These are phyloP conservation scores for Sturnira hondurensis DNA, from an alignment of 2,113 vertebrate species.

Conservation along the genomic window DNA sequence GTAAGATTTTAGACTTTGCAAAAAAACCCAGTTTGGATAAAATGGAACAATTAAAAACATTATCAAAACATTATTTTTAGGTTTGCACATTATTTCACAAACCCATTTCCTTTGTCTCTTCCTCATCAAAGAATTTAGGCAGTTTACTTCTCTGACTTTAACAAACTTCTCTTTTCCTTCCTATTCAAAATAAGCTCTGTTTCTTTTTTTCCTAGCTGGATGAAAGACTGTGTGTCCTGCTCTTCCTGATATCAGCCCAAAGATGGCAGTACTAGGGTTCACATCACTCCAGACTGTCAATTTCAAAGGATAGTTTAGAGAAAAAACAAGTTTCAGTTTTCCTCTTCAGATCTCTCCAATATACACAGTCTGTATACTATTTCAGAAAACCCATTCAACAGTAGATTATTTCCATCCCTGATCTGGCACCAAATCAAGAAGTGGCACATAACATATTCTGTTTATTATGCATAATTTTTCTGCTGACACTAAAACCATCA, in stretches of 20 bases:
- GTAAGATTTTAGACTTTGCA: neutral
- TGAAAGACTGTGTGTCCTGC: neutral
- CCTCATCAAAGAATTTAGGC: slow-evolving; percentile 18
- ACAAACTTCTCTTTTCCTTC: neutral
- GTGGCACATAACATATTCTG: neutral
- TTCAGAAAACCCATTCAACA: slow-evolving; percentile 39
- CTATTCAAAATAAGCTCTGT: slow-evolving; percentile 19
- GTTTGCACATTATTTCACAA: neutral
- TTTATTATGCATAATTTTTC: slow-evolving; percentile 56
- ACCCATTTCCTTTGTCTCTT: neutral
- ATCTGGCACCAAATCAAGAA: neutral
- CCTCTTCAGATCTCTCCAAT: neutral
- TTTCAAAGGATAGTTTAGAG: slow-evolving; percentile 26
- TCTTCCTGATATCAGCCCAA: neutral
- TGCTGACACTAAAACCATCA: slow-evolving; percentile 34
- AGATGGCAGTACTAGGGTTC: neutral
- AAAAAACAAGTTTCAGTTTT: slow-evolving; percentile 28
- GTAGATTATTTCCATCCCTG: slow-evolving; percentile 22
- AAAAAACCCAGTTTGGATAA: neutral
- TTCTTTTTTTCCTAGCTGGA: slow-evolving; percentile 34
- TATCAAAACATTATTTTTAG: neutral
- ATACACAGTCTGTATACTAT: neutral
- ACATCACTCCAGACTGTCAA: neutral
- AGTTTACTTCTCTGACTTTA: slow-evolving; percentile 47
- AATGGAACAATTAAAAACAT: slow-evolving; percentile 22